These are phyloP conservation scores for Troglohyphantes excavatus DNA, from an alignment of 2,888 invertebrate genomes.

Conservation along the genomic window DNA sequence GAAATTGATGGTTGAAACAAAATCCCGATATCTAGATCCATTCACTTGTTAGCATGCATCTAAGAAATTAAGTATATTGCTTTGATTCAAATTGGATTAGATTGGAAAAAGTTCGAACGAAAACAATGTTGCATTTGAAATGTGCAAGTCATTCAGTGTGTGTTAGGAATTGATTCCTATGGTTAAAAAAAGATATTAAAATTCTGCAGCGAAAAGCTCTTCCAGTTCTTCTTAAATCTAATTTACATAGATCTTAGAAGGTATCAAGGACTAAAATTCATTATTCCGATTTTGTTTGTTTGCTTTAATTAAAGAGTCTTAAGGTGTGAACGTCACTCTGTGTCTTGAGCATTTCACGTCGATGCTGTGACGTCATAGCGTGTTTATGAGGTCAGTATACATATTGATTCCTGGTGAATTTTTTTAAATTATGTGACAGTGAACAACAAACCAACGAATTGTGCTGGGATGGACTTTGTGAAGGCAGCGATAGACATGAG, in stretches of 20 bases:
- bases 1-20: conserved; percentile 15
- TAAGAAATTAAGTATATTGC: conserved; percentile 15
- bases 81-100: background rate
- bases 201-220: conserved; percentile 72
- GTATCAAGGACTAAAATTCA: background rate
- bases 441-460: conserved; percentile 73
- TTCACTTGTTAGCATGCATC: background rate
- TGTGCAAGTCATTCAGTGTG: conserved; percentile 32
- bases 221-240: conserved; percentile 59
- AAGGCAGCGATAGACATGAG: conserved; percentile 71
- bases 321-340: conserved; percentile 48
- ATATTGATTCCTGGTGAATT: conserved; percentile 6
- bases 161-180: conserved; percentile 42
- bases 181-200: conserved; percentile 50
- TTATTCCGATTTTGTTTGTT: conserved; percentile 11
- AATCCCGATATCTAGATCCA: conserved; percentile 3
- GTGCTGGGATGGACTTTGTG: conserved; percentile 74
- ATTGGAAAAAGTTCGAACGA: conserved; percentile 28
- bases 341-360: conserved; percentile 71
- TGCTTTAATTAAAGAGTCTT: conserved; percentile 18
- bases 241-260: conserved; percentile 46
- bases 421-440: conserved; percentile 43
- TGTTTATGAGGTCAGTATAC: conserved; percentile 47
- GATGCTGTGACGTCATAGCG: conserved; percentile 33
- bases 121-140: conserved; percentile 24